Evolutionary conservation across 2,797 vertebrate species (phyloP).

Genomic region (Anguilla anguilla): DNA sequence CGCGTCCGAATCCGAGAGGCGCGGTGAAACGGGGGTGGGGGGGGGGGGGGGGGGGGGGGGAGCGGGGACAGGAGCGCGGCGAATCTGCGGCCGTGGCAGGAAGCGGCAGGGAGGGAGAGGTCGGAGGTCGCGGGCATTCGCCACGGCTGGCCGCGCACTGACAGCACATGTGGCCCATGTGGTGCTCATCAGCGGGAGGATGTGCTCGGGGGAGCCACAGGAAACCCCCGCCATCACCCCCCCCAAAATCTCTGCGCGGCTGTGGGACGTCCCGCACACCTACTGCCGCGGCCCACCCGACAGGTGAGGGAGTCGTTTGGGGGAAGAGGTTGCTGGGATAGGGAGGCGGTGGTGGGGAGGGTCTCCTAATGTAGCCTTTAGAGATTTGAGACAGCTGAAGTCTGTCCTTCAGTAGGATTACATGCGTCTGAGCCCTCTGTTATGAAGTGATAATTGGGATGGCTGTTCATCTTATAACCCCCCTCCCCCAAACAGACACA

Average conservation of each 20-base stretch:
- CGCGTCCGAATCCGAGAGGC: background rate
- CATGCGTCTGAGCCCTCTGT: background rate
- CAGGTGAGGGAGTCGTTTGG: background rate
- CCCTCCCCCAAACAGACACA: too few relatives aligned
- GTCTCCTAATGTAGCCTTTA: too few relatives aligned
- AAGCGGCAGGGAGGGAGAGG: slow-evolving; percentile 34
- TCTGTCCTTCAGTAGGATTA: slow-evolving; percentile 15
- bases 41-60: too few relatives aligned
- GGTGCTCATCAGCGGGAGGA: slow-evolving; percentile 66
- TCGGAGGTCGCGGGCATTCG: slow-evolving; percentile 62
- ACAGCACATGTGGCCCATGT: slow-evolving; percentile 65
- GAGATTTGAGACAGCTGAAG: background rate
- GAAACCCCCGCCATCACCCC: slow-evolving; percentile 64
- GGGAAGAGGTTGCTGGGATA: background rate
- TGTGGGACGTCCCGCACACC: slow-evolving; percentile 7
- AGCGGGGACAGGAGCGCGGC: background rate
- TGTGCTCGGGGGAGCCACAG: slow-evolving; percentile 67
- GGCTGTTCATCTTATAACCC: background rate
- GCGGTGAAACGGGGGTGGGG: background rate
- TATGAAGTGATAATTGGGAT: slow-evolving; percentile 24
- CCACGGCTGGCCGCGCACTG: slow-evolving; percentile 55
- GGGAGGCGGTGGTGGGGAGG: background rate
- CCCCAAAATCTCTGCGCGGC: slow-evolving; percentile 26
- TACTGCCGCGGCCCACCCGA: slow-evolving; percentile 1
- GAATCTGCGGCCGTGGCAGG: background rate